A percentile compares a stretch with the other conserved stretches of the same genome.
Evolutionary conservation across 2,888 invertebrate species (phyloP).

Genomic region (Acronicta leporina): DNA sequence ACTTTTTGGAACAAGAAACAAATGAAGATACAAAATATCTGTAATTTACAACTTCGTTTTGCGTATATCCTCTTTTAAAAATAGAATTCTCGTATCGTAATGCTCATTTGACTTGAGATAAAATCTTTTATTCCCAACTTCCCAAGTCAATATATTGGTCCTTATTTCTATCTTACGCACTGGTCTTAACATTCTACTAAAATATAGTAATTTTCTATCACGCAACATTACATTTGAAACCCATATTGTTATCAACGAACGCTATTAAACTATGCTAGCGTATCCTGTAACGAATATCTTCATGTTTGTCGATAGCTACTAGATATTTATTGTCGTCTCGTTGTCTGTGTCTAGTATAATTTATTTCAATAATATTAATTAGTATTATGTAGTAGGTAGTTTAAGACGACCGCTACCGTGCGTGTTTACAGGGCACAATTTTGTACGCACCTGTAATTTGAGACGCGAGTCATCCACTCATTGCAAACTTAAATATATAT

Average conservation of each 20-base stretch:
- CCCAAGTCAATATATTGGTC: not conserved
- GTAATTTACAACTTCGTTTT: not conserved
- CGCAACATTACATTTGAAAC: slow-evolving; percentile 9
- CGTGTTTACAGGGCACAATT: no score
- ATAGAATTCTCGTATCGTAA: not conserved
- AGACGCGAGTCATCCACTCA: no score
- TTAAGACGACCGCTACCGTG: no score
- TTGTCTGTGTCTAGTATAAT: slow-evolving; percentile 16
- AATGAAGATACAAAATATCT: not conserved
- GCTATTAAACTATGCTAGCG: slow-evolving; percentile 55
- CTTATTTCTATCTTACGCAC: no score
- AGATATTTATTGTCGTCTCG: slow-evolving; percentile 32
- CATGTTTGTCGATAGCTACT: slow-evolving; percentile 37
- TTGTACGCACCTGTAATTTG: no score
- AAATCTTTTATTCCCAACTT: not conserved
- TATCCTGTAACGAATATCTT: slow-evolving; percentile 51
- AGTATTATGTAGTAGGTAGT: no score
- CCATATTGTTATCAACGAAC: slow-evolving; percentile 40
- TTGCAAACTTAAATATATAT: no score
- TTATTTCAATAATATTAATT: no score
- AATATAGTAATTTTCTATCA: slow-evolving; percentile 21
- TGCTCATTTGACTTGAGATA: not conserved
- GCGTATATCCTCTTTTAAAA: not conserved
- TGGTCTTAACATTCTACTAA: no score
- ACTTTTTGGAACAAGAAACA: no score